Conservation (phyloP, 2,797 vertebrate genomes). For the Phrynocephalus forsythii region DNA sequence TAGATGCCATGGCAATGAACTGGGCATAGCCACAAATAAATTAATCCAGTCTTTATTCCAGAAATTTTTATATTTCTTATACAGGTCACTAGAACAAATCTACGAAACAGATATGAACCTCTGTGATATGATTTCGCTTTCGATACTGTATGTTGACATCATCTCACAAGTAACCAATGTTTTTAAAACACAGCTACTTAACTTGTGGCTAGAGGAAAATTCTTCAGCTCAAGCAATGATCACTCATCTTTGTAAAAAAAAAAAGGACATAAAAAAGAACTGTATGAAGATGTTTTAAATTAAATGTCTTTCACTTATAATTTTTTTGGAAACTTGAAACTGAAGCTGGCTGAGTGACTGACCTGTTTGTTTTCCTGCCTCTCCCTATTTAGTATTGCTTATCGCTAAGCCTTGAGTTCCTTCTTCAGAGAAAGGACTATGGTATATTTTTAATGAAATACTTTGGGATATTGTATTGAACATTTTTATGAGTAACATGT, state of each 20-base stretch:
- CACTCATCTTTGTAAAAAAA: conserved; percentile 80
- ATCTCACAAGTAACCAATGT: conserved; percentile 68
- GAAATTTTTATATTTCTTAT: conserved; percentile 77
- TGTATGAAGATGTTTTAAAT: conserved; percentile 77
- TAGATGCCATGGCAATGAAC: conserved; percentile 51
- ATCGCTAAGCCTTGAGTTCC: conserved; percentile 70
- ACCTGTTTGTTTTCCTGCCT: conserved; percentile 66
- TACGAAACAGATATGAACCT: conserved; percentile 77
- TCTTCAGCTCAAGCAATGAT: conserved; percentile 78
- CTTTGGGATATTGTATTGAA: conserved; percentile 57
- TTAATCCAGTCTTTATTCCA: conserved; percentile 84
- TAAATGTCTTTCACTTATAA: conserved; percentile 80
- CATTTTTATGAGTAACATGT: conserved; percentile 65
- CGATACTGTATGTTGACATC: conserved; percentile 78
- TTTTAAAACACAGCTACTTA: conserved; percentile 50
- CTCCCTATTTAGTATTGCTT: conserved; percentile 68
- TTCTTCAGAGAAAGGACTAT: conserved; percentile 70
- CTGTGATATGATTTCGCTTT: conserved; percentile 65
- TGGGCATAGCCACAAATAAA: conserved; percentile 79
- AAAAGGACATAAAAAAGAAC: conserved; percentile 82
- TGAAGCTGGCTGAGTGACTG: conserved; percentile 68
- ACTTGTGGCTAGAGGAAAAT: conserved; percentile 71
- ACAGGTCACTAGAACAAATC: conserved; percentile 80
- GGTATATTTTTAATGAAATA: conserved; percentile 58
- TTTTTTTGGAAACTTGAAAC: conserved; percentile 81